Base-by-base conservation (phyloP, 53 echinoderm and acorn worm genomes). In the Echinometra lucunter region DNA sequence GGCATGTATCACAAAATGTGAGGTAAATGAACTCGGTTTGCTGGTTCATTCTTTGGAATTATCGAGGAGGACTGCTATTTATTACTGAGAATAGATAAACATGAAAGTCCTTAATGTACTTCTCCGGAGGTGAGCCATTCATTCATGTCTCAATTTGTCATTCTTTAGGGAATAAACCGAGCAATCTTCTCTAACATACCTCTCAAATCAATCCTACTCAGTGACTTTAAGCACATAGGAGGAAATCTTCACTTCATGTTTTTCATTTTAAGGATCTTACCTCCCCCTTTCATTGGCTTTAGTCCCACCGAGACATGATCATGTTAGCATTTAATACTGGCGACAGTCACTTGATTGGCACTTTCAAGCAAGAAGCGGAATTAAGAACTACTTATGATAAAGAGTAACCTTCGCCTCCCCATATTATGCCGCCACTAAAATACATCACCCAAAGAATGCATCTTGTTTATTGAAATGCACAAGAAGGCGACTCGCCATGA, bases 191-290 rank as follows among this genome's bases (percentile, higher is more conserved):
- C 78, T 78, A 78, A 78, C 78, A 78, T 78, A 40, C 78, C 78
- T 78, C 42, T 78, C 38, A 42, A 78, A 78, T 78, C 78, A 78
- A 78, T 78, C 23, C 78, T 78, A 11, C 78, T 78, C 78, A 78
- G 42, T 40, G 38, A 18, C 78, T 42, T 7, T 78, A 78, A 72
- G 72, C 32, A 32, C 21, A 0, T 18, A 42, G 78, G 78, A 78
- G 78, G 78, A 78, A 78, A 78, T 78, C 78, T 78, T 78, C 78
- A 42, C 78, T 78, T 38, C 78, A 42, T 78, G 78, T 78, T 78
- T 38, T 38, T 78, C 78, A 78, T 42, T 78, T 78, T 78, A 42
- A 38, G 78, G 17, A 42, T 38, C 42, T 78, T 78, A 78, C 78
- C 38, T 38, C 78, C 42, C 42, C 19, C 19, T 40, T 78, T 78